Evolutionary conservation across 2,797 vertebrate genomes (phyloP).

Genomic region (Dendrocincla tyrannina): DNA sequence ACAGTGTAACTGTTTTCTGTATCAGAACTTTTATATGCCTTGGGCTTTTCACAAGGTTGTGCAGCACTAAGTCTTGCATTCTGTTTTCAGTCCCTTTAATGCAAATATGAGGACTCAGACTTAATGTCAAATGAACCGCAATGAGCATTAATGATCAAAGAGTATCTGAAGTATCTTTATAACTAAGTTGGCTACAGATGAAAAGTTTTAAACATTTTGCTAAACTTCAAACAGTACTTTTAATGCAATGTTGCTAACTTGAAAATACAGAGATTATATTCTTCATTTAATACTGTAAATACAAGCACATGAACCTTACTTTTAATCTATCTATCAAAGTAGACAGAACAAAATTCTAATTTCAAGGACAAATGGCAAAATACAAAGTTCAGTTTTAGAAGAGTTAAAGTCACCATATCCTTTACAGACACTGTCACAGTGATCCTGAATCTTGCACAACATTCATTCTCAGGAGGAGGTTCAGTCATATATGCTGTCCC

Average conservation of each 20-base stretch:
- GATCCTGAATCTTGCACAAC: neutral
- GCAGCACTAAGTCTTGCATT: neutral
- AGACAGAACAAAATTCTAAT: neutral
- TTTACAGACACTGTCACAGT: neutral
- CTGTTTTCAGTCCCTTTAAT: neutral
- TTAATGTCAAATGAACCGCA: neutral
- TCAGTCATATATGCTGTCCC: neutral
- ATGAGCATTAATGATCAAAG: neutral
- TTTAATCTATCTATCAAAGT: neutral
- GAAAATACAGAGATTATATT: neutral
- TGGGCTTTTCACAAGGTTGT: neutral
- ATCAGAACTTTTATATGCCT: neutral
- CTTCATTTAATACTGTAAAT: neutral
- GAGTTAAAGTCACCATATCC: neutral
- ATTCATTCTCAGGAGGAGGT: neutral
- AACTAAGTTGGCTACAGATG: neutral
- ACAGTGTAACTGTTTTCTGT: neutral
- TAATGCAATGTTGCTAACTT: neutral
- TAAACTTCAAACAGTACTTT: neutral
- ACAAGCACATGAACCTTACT: neutral
- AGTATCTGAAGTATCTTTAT: neutral
- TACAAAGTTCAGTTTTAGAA: neutral
- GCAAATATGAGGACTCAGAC: neutral
- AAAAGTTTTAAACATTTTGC: neutral
- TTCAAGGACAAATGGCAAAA: neutral